phyloP scores from a whole-genome alignment of 2,113 vertebrate genomes.

The Hippoglossus stenolepis region DNA sequence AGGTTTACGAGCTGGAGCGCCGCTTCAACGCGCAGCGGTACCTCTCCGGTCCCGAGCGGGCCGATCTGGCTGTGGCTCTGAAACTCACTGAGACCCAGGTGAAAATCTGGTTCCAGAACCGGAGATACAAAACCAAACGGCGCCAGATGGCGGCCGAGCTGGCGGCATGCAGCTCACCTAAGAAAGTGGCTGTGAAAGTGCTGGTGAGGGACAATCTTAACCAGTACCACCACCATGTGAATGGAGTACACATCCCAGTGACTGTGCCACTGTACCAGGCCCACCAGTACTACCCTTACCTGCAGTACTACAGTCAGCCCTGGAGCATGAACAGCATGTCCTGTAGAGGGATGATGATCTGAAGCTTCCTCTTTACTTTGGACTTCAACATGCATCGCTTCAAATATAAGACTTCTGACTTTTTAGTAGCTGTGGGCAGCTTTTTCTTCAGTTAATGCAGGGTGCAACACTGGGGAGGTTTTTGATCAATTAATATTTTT shows the following conservation, averaged over 20 bases:
- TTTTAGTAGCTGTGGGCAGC: background rate
- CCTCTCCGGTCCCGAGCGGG: conserved; percentile 83
- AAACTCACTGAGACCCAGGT: conserved; percentile 87
- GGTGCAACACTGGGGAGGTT: background rate
- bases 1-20: conserved; percentile 85
- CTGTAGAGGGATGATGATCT: conserved; percentile 59
- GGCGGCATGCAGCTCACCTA: conserved; percentile 43
- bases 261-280: conserved; percentile 71
- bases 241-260: conserved; percentile 56
- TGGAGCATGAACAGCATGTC: conserved; percentile 63
- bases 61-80: conserved; percentile 80
- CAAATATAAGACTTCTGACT: no score
- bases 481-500: background rate
- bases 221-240: conserved; percentile 62
- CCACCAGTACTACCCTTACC: conserved; percentile 78
- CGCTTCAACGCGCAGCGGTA: conserved; percentile 84
- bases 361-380: background rate
- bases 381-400: no score
- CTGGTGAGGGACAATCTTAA: conserved; percentile 76
- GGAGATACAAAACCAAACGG: conserved; percentile 87
- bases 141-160: conserved; percentile 76
- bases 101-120: conserved; percentile 89
- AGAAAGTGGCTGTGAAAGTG: conserved; percentile 83
- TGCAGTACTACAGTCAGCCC: conserved; percentile 77
- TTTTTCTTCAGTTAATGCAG: background rate